These are phyloP conservation scores for Drosophila repleta DNA, from an alignment of 1,140 invertebrate genomes.

Conservation along the genomic window DNA sequence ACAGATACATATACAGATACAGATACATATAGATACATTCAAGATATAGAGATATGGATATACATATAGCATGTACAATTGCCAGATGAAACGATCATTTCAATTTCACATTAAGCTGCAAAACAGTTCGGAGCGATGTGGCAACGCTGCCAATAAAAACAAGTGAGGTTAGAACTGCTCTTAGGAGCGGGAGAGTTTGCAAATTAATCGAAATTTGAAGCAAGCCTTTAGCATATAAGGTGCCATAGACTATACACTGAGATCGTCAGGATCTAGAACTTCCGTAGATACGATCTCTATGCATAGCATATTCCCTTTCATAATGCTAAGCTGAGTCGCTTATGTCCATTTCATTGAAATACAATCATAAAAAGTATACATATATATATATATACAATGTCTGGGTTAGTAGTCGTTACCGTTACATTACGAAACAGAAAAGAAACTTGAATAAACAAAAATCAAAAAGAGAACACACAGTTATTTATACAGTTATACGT, in stretches of 20 bases:
- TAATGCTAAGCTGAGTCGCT: no score
- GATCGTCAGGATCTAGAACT: neutral
- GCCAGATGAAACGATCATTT: neutral
- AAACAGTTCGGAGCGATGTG: neutral
- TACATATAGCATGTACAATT: constrained; percentile 21
- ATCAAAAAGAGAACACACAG: constrained; percentile 24
- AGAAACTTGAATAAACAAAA: neutral
- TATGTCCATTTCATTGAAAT: no score
- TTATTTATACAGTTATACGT: constrained; percentile 7
- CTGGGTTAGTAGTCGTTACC: constrained; percentile 16
- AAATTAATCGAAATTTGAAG: neutral
- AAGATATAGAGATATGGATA: constrained; percentile 4
- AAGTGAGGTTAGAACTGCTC: neutral
- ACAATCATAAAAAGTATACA: no score
- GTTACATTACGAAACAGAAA: constrained; percentile 9
- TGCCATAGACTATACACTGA: neutral
- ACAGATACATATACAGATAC: constrained; percentile 8
- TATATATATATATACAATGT: constrained; percentile 14
- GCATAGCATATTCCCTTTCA: no score
- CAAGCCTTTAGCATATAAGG: neutral
- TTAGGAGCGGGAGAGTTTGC: neutral
- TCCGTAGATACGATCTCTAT: no score
- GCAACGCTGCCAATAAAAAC: neutral
- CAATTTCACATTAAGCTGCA: neutral
- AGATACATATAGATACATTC: constrained; percentile 9